phyloP scores from a whole-genome alignment of 2,113 vertebrate species.

The Dipodomys ordii region DNA sequence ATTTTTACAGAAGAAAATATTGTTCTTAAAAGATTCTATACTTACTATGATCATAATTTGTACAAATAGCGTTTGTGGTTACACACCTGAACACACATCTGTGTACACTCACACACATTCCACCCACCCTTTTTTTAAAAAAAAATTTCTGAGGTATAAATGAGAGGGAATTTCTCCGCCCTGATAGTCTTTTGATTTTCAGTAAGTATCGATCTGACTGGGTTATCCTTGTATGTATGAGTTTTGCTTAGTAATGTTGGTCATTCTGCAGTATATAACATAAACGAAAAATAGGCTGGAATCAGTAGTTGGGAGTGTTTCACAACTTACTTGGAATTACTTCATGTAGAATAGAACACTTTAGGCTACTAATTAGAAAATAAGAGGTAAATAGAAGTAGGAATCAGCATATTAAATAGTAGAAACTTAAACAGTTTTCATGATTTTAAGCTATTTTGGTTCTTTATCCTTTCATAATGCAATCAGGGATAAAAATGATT shows the following conservation, averaged over 20 bases:
- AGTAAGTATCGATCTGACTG: neutral
- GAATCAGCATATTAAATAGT: neutral
- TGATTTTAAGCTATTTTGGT: constrained; percentile 37
- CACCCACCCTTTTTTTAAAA: neutral
- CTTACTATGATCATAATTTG: neutral
- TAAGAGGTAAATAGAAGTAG: constrained; percentile 15
- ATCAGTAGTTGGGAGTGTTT: neutral
- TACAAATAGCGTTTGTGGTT: neutral
- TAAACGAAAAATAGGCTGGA: constrained; percentile 40
- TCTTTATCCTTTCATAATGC: constrained; percentile 16
- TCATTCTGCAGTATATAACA: constrained; percentile 19
- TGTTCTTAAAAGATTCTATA: neutral
- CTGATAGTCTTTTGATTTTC: neutral
- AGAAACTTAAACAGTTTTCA: neutral
- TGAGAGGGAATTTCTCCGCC: neutral
- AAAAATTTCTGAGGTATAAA: neutral
- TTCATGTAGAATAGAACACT: neutral
- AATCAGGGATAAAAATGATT: constrained; percentile 20
- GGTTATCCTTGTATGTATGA: neutral
- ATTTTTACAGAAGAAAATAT: constrained; percentile 10
- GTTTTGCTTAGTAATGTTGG: constrained; percentile 35
- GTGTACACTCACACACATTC: neutral
- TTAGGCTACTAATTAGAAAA: constrained; percentile 34
- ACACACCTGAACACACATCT: neutral
- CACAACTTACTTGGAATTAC: constrained; percentile 42